phyloP scores from a whole-genome alignment of 1,140 invertebrate species.

The Drosophila lacteicornis region DNA sequence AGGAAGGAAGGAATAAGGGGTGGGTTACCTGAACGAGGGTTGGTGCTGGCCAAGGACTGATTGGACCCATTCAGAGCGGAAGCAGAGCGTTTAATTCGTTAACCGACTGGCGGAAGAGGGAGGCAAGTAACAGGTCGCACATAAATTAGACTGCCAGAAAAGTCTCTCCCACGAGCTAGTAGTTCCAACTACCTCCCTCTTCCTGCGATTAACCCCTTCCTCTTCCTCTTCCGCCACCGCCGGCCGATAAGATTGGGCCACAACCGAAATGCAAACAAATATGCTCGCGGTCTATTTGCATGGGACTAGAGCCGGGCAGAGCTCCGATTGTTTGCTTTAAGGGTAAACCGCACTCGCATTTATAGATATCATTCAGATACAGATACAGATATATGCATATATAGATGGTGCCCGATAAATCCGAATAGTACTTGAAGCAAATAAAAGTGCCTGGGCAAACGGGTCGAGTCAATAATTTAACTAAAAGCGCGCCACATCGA shows the following conservation, averaged over 20 bases:
- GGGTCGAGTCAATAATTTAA: conserved; percentile 65
- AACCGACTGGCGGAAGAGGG: conserved; percentile 45
- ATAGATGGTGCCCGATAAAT: conserved; percentile 45
- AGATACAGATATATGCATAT: conserved; percentile 41
- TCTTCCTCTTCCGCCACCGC: neutral
- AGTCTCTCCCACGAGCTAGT: conserved; percentile 4
- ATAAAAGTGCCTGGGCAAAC: conserved; percentile 57
- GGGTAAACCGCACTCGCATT: conserved; percentile 34
- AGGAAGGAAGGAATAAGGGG: conserved; percentile 10
- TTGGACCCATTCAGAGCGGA: conserved; percentile 68
- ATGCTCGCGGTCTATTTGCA: conserved; percentile 54
- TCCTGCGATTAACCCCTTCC: conserved; percentile 14
- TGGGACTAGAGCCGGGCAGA: conserved; percentile 44
- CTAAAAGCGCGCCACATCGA: conserved; percentile 52
- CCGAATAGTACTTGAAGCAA: conserved; percentile 53
- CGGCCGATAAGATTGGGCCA: conserved; percentile 52
- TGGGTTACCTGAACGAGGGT: conserved; percentile 17
- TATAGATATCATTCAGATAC: conserved; percentile 33
- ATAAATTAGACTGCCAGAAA: conserved; percentile 52
- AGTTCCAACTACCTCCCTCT: neutral
- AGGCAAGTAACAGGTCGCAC: conserved; percentile 66
- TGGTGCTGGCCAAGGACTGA: conserved; percentile 48
- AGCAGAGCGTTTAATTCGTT: conserved; percentile 71
- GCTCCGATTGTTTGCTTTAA: conserved; percentile 51
- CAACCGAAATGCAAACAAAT: conserved; percentile 56